Evolutionary conservation across 2,888 invertebrate species (phyloP).

Genomic region (Microctonus hyperodae): DNA sequence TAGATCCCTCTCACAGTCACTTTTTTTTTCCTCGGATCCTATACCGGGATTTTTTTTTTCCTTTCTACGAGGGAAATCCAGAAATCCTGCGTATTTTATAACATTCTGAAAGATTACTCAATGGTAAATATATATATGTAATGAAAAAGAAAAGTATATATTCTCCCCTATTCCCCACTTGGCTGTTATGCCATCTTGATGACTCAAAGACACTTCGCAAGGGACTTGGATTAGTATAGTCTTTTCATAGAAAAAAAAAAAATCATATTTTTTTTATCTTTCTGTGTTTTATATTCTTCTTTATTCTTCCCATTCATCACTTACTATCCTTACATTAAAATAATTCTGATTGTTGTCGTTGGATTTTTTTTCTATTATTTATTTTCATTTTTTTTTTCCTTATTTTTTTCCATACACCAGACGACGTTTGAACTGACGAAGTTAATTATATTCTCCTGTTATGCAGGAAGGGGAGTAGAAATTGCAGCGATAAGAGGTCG

Average conservation of each 20-base stretch:
- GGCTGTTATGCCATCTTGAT: background rate
- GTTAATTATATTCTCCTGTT: slow-evolving; percentile 56
- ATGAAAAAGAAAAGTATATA: background rate
- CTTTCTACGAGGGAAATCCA: slow-evolving; percentile 21
- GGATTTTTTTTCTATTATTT: background rate
- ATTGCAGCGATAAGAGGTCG: slow-evolving; percentile 17
- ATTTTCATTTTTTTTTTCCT: background rate
- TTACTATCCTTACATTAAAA: background rate
- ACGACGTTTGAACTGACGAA: slow-evolving; percentile 47
- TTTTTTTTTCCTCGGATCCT: slow-evolving; percentile 11
- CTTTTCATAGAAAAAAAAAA: background rate
- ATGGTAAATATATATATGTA: background rate
- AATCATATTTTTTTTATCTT: background rate
- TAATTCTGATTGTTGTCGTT: background rate
- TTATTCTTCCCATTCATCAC: background rate
- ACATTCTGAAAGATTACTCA: slow-evolving; percentile 18
- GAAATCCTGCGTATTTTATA: slow-evolving; percentile 22
- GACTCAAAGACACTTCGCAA: slow-evolving; percentile 1
- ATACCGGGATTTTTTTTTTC: slow-evolving; percentile 17
- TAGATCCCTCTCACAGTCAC: slow-evolving; percentile 35
- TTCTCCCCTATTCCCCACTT: slow-evolving; percentile 5
- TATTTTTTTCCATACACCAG: background rate
- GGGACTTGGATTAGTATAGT: background rate
- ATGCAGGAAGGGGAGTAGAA: slow-evolving; percentile 11
- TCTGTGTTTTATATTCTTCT: background rate